Evolutionary conservation across 2,797 vertebrate genomes (phyloP), one percentile per base, ranked within the genome.

Genomic region (Tadarida brasiliensis): DNA sequence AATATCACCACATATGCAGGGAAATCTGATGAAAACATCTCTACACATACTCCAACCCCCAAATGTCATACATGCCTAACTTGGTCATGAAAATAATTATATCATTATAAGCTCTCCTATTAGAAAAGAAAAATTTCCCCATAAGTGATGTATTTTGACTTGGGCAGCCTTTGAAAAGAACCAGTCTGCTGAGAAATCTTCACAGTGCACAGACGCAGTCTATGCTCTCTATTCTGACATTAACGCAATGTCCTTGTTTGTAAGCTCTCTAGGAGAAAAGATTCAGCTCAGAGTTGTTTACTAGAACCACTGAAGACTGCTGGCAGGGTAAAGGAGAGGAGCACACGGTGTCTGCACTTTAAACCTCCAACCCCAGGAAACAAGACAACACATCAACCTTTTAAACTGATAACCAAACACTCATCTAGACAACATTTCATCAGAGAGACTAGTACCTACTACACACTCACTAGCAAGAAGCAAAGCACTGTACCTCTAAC

Each of bases 241-340:
- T 14, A 90, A 97, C 90, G 84, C 61, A 30, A 61, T 67, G 19
- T 47, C 73, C 82, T 84, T 87, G 81, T 80, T 83, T 44, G n/a
- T 39, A 88, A 93, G 54, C 39, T 73, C 73, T 94, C 74, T 17
- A 89, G 65, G 68, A 74, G 74, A 87, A 47, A 85, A 95, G 94
- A 33, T 12, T 39, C 39, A 54, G 35, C 33, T 85, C 68, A 20
- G 51, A 84, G 22, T 67, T 85, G 71, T 93, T 88, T 49, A 65
- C 76, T 35, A 19, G 70, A 87, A 94, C 1, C 7, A 63, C 56
- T 85, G 4, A 95, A 87, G 51, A 81, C 7, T 56, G n/a, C 71
- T 74, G 20, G 33, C 68, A 80, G 92, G 80, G 61, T 51, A 65
- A 84, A 87, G 17, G 39, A 61, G 6, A 94, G 70, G 30, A 92